Evolutionary conservation across 2,888 invertebrate species (phyloP).

Genomic region (Toxonevra muliebris): DNA sequence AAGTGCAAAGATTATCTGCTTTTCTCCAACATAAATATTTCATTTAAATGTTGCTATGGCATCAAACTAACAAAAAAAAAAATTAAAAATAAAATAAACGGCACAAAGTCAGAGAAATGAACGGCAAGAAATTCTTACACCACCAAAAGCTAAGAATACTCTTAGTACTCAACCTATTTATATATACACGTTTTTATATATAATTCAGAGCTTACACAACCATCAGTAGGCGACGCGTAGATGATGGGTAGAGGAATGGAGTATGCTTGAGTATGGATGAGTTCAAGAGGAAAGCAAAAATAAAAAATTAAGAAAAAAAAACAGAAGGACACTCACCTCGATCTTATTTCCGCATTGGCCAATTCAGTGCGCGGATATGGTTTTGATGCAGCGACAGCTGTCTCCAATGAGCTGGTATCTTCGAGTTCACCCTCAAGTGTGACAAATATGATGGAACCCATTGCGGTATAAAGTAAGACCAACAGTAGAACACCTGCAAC

Average conservation of each 20-base stretch:
- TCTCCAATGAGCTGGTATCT: slow-evolving; percentile 66
- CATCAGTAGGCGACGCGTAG: neutral
- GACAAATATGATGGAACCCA: slow-evolving; percentile 92
- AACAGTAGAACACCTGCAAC: slow-evolving; percentile 68
- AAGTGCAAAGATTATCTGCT: neutral
- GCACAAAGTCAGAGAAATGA: too few relatives aligned
- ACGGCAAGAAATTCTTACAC: too few relatives aligned
- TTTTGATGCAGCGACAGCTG: slow-evolving; percentile 73
- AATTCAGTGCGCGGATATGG: slow-evolving; percentile 70
- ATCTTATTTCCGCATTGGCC: slow-evolving; percentile 70
- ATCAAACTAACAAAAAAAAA: too few relatives aligned
- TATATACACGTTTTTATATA: too few relatives aligned
- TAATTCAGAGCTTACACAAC: too few relatives aligned
- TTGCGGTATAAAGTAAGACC: slow-evolving; percentile 88
- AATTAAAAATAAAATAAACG: too few relatives aligned
- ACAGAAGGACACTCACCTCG: slow-evolving; percentile 60
- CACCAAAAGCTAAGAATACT: too few relatives aligned
- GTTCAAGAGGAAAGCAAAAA: neutral
- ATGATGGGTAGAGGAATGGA: neutral
- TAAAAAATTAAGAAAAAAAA: neutral
- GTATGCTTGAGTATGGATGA: neutral
- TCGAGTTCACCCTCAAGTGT: slow-evolving; percentile 78
- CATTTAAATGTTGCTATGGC: too few relatives aligned
- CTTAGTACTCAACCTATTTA: too few relatives aligned
- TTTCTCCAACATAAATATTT: too few relatives aligned